Evolutionary conservation across 2,797 vertebrate species (phyloP).

Genomic region (Pterois miles): DNA sequence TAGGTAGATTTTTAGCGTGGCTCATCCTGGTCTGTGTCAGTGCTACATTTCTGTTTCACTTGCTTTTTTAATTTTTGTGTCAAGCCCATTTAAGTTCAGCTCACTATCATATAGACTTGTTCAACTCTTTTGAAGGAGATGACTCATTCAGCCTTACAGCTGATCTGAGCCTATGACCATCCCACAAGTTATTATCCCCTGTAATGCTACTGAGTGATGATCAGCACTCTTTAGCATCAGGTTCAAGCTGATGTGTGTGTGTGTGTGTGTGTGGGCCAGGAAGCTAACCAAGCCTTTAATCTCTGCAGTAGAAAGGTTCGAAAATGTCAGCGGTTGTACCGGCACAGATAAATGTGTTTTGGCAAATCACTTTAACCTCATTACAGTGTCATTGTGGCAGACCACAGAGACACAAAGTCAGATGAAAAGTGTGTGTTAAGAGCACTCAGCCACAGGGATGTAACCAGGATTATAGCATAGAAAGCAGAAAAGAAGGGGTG

Average conservation of each 20-base stretch:
- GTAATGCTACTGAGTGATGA: constrained; percentile 38
- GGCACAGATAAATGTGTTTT: constrained; percentile 42
- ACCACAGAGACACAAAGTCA: constrained; percentile 20
- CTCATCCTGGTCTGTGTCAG: neutral
- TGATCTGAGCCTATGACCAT: neutral
- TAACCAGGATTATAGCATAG: constrained; percentile 18
- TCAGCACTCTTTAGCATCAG: constrained; percentile 42
- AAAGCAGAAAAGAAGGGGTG: neutral
- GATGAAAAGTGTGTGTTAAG: constrained; percentile 15
- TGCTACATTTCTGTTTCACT: neutral
- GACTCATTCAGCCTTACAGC: constrained; percentile 12
- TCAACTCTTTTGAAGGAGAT: constrained; percentile 6
- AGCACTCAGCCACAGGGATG: neutral
- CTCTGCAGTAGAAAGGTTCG: constrained; percentile 11
- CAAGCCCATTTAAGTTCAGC: too few species aligned
- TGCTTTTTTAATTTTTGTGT: neutral
- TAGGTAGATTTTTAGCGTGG: neutral
- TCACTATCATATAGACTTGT: neutral
- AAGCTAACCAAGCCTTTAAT: constrained; percentile 43
- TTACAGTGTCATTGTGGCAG: constrained; percentile 14
- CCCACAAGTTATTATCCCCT: constrained; percentile 41
- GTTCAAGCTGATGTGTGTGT: neutral
- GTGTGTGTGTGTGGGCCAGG: neutral
- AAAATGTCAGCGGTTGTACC: constrained; percentile 12
- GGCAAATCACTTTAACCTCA: constrained; percentile 50